Evolutionary conservation across 1,140 invertebrate genomes (phyloP), one percentile per base, ranked within the genome.

Genomic region (Campoletis sonorensis): DNA sequence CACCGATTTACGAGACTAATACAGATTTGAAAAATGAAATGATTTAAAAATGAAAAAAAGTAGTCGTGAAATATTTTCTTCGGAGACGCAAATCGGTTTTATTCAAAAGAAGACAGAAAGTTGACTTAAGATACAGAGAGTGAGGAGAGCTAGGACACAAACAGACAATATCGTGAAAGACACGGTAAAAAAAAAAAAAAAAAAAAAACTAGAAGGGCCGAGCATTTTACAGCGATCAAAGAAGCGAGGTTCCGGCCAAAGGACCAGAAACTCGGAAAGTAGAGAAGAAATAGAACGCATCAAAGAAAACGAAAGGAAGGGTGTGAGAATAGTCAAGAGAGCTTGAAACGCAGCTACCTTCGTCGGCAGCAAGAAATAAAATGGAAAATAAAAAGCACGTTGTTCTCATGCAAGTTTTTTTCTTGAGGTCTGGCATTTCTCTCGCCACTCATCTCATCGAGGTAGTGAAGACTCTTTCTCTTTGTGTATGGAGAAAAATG

Each of bases 301-400:
- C 61, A 67, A 67, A 67, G 61, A 15, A 23, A 13, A 27, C 21
- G 23, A 67, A 67, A 26, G 61, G 30, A 67, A 67, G 61, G 30
- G 61, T 67, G 61, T 67, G 21, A 67, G 61, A 67, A 67, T 67
- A 26, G 21, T 23, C 21, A 27, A 67, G 61, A 67, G 61, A 67
- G 61, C 23, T 27, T 67, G 23, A 67, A 67, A 67, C 23, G n/a
- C 23, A 23, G 61, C 54, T n/a, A 58, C 15, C 54, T 58, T 23
- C 18, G 54, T 21, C 21, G 54, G 54, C 15, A 18, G 54, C 16
- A 58, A 58, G 21, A 58, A 58, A 23, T 8, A 23, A 27, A 67
- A n/a, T n/a, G n/a, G n/a, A 27, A 67, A 67, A 7, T 30, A 67
- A 67, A 15, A 27, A 27, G 26, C 54, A 23, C 54, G 54, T 58